Evolutionary conservation across 2,888 invertebrate species (phyloP).

Genomic region (Stenodera caucasica): DNA sequence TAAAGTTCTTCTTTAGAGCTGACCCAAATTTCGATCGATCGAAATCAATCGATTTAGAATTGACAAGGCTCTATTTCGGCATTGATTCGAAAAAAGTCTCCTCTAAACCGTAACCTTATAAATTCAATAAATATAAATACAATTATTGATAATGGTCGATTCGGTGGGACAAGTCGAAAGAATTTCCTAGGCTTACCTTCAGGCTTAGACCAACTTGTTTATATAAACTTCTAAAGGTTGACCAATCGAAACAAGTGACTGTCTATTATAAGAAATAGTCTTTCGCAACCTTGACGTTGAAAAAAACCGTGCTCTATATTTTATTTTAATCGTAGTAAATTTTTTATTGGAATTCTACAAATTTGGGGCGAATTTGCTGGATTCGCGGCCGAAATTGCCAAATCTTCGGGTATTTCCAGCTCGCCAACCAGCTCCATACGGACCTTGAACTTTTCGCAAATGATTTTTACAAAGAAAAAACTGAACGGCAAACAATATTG

Average conservation of each 20-base stretch:
- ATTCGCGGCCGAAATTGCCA: too few species aligned
- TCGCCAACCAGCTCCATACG: background rate
- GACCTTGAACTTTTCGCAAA: background rate
- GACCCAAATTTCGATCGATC: too few species aligned
- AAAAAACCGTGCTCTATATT: constrained; percentile 18
- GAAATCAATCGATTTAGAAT: too few species aligned
- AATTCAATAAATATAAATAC: too few species aligned
- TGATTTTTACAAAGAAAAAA: background rate
- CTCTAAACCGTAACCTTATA: too few species aligned
- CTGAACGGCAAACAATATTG: constrained; percentile 7
- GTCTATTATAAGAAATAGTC: constrained; percentile 16
- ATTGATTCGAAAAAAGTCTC: too few species aligned
- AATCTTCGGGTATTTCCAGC: background rate
- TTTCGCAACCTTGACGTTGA: constrained; percentile 33
- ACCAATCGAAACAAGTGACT: constrained; percentile 1
- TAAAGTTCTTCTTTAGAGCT: too few species aligned
- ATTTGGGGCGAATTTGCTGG: too few species aligned
- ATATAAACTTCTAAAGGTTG: constrained; percentile 6
- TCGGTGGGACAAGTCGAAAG: background rate
- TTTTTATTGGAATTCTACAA: too few species aligned
- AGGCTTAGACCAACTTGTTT: constrained; percentile 1
- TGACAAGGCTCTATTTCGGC: too few species aligned
- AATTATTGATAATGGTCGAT: background rate
- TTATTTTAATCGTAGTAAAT: too few species aligned
- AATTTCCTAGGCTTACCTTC: constrained; percentile 4